Percentiles rank a stretch among this genome's conserved stretches.
phyloP scores from a whole-genome alignment of 2,113 vertebrate genomes.

The Pipa parva region DNA sequence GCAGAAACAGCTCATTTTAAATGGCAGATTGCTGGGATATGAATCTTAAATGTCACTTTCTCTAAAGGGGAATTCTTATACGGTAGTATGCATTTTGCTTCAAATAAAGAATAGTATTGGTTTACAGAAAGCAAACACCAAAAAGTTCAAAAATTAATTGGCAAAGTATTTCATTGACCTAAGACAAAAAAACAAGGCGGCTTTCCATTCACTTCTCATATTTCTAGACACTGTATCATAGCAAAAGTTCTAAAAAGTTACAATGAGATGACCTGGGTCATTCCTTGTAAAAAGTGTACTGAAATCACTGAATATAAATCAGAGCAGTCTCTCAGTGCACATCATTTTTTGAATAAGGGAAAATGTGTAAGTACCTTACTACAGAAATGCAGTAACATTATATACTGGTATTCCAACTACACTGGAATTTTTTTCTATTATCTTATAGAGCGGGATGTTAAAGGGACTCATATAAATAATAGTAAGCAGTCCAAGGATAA shows the following conservation, averaged over 20 bases:
- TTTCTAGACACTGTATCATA: slow-evolving; percentile 32
- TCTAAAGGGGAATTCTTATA: slow-evolving; percentile 3
- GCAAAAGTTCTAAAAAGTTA: slow-evolving; percentile 37
- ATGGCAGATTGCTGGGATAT: background rate
- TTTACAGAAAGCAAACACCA: slow-evolving; percentile 22
- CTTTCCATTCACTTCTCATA: slow-evolving; percentile 29
- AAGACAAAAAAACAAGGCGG: slow-evolving; percentile 30
- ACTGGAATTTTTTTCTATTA: no score
- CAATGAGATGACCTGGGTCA: slow-evolving; percentile 39
- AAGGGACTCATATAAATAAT: no score
- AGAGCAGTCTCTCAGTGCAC: slow-evolving; percentile 15
- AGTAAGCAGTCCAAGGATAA: no score
- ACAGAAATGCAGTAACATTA: no score
- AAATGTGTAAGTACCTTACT: slow-evolving; percentile 10
- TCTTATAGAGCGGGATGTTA: no score
- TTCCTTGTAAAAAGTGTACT: slow-evolving; percentile 26
- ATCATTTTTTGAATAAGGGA: slow-evolving; percentile 9
- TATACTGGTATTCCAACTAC: background rate
- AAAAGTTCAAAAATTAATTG: slow-evolving; percentile 24
- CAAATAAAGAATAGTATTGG: slow-evolving; percentile 2
- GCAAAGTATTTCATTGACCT: slow-evolving; percentile 33
- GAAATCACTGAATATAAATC: slow-evolving; percentile 39
- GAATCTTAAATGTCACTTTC: slow-evolving; percentile 14
- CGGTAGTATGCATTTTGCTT: background rate
- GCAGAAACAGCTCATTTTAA: background rate